Base-by-base conservation (phyloP, 2,888 invertebrate genomes). In the Leptura quadrifasciata region DNA sequence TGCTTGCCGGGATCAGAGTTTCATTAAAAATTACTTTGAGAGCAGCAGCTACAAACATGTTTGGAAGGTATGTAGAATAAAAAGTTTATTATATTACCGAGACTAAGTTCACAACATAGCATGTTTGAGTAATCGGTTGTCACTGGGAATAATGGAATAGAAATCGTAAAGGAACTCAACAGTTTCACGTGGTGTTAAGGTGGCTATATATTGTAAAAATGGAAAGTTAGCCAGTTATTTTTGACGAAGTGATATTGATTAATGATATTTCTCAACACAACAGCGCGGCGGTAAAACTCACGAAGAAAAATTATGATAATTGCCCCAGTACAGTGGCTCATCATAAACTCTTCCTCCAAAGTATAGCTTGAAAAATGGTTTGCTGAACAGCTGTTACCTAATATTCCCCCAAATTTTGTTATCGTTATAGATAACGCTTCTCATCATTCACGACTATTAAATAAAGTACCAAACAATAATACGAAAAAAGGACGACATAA, bases 11-110 rank as follows among this genome's bases (percentile, higher is more conserved):
- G 39, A 39, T 15, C 39, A 39, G 39, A 39, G 47, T 47, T 47
- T 47, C 47, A 47, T 47, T 47, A 47, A 47, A 47, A 47, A 47
- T 47, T 47, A n/a, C 47, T 47, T 47, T 47, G n/a, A 47, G n/a
- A n/a, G n/a, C 15, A n/a, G 47, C 47, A n/a, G 39, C 12, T 47
- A n/a, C n/a, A 47, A n/a, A 47, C n/a, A n/a, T n/a, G 47, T n/a
- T 47, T n/a, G 6, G 47, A 17, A 47, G 15, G 47, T n/a, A 47
- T n/a, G 5, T 2, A n/a, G n/a, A 47, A 47, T 47, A 47, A 47
- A 39, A 47, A 47, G 47, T 47, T 47, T 47, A 47, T 47, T 47
- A 47, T 47, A 47, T 47, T 47, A n/a, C n/a, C n/a, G 15, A n/a
- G n/a, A 47, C 39, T 39, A n/a, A 47, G 47, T 47, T 47, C 47